phyloP scores from a whole-genome alignment of 2,113 vertebrate genomes.

The Nyctibius bracteatus region DNA sequence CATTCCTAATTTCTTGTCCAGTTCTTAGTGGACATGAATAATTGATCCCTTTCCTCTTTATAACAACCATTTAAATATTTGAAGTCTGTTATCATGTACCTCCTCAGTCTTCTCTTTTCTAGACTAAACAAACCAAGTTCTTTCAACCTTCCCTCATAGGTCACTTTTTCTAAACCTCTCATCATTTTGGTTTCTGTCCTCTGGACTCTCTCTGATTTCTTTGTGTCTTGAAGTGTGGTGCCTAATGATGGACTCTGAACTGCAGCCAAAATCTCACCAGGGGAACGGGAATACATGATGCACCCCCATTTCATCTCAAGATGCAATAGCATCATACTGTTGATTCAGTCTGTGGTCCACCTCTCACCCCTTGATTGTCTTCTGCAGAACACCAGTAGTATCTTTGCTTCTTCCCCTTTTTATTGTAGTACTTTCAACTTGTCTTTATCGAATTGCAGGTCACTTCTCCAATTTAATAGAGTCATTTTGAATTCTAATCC shows the following conservation, averaged over 20 bases:
- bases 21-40: constrained; percentile 52
- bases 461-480: background rate
- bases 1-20: constrained; percentile 44
- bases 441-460: background rate
- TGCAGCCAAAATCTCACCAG: background rate
- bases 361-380: background rate
- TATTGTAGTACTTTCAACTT: background rate
- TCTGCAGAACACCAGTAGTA: background rate
- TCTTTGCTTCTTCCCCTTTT: background rate
- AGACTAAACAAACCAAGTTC: constrained; percentile 67
- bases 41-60: constrained; percentile 53
- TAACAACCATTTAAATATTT: constrained; percentile 62
- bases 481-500: constrained; percentile 1
- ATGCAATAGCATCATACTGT: background rate
- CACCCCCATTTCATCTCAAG: background rate
- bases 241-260: background rate
- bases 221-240: background rate
- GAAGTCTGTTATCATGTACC: constrained; percentile 60
- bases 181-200: constrained; percentile 15
- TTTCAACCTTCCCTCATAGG: constrained; percentile 60
- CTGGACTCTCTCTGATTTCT: background rate
- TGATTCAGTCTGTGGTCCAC: background rate
- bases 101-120: constrained; percentile 52
- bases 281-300: fast-evolving
- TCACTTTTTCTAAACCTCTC: constrained; percentile 52